phyloP scores from a whole-genome alignment of 2,113 vertebrate species.

The Nyctibius bracteatus region DNA sequence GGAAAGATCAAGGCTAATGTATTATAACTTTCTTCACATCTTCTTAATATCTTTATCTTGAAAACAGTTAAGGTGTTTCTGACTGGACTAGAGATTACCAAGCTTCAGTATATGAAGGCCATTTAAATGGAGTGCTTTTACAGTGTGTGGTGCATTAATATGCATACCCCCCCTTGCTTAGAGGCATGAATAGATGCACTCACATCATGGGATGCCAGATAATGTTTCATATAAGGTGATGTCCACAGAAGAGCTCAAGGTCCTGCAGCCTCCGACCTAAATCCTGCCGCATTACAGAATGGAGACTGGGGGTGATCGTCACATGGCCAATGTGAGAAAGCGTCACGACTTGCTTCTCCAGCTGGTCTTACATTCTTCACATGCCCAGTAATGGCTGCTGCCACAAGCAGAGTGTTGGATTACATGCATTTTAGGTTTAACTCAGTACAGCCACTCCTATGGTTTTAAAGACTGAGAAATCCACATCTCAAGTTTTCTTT shows the following conservation, averaged over 20 bases:
- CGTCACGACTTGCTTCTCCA: neutral
- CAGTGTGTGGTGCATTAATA: neutral
- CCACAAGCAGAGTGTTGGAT: neutral
- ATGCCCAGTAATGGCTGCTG: neutral
- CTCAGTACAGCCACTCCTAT: neutral
- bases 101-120: neutral
- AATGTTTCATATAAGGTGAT: neutral
- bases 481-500: neutral
- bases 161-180: neutral
- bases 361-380: neutral
- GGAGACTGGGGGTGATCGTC: neutral
- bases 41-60: neutral
- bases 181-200: neutral
- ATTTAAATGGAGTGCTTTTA: neutral
- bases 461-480: neutral
- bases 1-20: neutral
- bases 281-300: accelerated
- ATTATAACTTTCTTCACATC: neutral
- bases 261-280: neutral
- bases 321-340: accelerated
- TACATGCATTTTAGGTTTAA: neutral
- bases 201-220: neutral
- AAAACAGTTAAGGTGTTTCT: neutral
- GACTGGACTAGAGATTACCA: neutral
- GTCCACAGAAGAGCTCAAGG: neutral